Percentiles rank a stretch among this genome's conserved stretches.
phyloP scores from a whole-genome alignment of 2,113 vertebrate species.

The Eublepharis macularius region DNA sequence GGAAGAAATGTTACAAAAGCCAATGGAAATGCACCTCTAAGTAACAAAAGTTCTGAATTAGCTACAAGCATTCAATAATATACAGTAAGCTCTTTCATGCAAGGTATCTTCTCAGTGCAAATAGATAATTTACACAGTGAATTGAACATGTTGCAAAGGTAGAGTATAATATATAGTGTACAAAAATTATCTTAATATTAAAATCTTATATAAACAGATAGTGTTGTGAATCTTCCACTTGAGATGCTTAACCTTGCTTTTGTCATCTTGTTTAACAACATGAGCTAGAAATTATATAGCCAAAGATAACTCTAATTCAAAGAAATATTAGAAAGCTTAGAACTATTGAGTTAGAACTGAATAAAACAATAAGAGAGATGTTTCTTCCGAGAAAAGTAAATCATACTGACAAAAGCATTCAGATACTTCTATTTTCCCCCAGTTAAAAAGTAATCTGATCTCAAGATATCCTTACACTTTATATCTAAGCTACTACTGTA shows the following conservation, averaged over 20 bases:
- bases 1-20: neutral
- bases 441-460: neutral
- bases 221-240: neutral
- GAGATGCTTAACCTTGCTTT: slow-evolving; percentile 10
- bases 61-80: neutral
- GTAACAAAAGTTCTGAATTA: slow-evolving; percentile 2
- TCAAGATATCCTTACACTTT: neutral
- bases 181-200: neutral
- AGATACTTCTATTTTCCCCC: neutral
- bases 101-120: neutral
- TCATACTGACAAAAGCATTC: neutral
- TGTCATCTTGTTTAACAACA: neutral
- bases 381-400: neutral
- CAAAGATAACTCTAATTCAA: neutral
- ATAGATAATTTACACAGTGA: neutral
- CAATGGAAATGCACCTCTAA: neutral
- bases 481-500: neutral
- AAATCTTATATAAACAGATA: neutral
- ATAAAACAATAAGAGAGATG: slow-evolving; percentile 2
- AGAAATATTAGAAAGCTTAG: slow-evolving; percentile 1
- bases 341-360: neutral
- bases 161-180: neutral
- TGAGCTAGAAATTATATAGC: neutral
- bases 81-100: neutral
- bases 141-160: slow-evolving; percentile 3